These are phyloP conservation scores for Drosophila macrospina DNA, from an alignment of 2,888 invertebrate genomes.

Conservation along the genomic window DNA sequence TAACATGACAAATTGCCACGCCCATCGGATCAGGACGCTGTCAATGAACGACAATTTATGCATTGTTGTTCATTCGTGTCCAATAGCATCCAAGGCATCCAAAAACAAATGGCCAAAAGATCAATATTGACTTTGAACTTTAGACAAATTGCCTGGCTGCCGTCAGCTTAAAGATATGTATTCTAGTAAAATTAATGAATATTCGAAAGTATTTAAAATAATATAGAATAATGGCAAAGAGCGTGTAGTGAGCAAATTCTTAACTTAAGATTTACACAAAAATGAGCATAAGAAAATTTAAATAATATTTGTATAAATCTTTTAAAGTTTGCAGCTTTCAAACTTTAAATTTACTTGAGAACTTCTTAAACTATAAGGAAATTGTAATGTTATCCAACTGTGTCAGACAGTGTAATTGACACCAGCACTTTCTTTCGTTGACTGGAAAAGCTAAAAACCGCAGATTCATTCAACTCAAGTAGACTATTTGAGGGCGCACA, in stretches of 20 bases:
- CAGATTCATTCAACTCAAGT: constrained; percentile 13
- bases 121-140: constrained; percentile 11
- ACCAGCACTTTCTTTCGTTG: background rate
- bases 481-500: constrained; percentile 6
- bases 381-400: background rate
- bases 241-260: no score
- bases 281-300: no score
- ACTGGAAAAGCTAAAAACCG: background rate
- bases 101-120: constrained; percentile 8
- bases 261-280: no score
- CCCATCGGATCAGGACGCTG: constrained; percentile 50
- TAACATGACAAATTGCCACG: constrained; percentile 76
- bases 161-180: background rate
- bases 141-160: constrained; percentile 2
- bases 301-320: no score
- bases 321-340: no score
- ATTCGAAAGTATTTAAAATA: background rate
- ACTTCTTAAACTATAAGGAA: background rate
- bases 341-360: background rate
- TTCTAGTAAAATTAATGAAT: background rate
- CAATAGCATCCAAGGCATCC: constrained; percentile 5
- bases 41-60: constrained; percentile 71
- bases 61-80: constrained; percentile 18
- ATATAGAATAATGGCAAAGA: background rate
- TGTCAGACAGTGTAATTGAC: background rate